Evolutionary conservation across 2,797 vertebrate species (phyloP).

Genomic region (Orientallactaga sibirica): DNA sequence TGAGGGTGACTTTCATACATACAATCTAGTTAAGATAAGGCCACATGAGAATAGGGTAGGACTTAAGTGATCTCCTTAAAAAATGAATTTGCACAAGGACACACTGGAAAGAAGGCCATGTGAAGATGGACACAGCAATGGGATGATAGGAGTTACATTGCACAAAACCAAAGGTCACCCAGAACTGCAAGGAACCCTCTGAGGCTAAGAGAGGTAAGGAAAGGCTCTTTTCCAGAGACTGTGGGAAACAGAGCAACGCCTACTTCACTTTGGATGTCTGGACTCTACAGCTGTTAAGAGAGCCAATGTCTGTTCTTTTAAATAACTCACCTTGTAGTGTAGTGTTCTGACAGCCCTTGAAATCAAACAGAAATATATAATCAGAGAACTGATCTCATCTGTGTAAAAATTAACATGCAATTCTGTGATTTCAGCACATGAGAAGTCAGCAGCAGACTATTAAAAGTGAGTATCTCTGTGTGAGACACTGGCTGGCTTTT

Average conservation of each 20-base stretch:
- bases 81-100: neutral
- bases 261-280: neutral
- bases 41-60: neutral
- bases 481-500: slow-evolving; percentile 16
- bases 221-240: neutral
- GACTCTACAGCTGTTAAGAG: neutral
- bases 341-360: neutral
- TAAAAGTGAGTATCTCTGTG: slow-evolving; percentile 5
- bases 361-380: slow-evolving; percentile 12
- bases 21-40: neutral
- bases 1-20: neutral
- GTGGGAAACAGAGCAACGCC: neutral
- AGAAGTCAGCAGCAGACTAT: neutral
- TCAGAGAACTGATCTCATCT: slow-evolving; percentile 32
- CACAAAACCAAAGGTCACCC: neutral
- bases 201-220: neutral
- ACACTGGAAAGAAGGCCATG: neutral
- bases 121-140: neutral
- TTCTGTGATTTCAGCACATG: neutral
- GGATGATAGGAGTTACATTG: neutral
- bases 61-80: neutral
- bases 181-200: rapidly evolving
- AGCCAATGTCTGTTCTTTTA: neutral
- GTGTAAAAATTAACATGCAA: slow-evolving; percentile 35
- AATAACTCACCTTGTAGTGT: neutral